Percentiles rank a stretch among this genome's conserved stretches.
Evolutionary conservation across 2,888 invertebrate genomes (phyloP).

Genomic region (Tolmerus cingulatus): DNA sequence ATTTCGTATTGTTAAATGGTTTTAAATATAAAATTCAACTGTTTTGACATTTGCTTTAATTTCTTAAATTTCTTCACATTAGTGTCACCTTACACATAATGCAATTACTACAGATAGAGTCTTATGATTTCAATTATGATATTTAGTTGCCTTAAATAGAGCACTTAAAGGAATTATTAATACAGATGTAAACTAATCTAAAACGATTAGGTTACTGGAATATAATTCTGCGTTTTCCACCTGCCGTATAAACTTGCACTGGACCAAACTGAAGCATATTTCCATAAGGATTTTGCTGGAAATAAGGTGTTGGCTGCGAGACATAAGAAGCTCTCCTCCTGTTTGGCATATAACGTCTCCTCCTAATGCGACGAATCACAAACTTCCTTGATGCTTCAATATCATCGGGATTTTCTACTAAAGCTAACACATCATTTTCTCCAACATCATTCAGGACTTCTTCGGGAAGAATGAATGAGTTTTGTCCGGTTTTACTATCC

Average conservation of each 20-base stretch:
- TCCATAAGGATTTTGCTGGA: background rate
- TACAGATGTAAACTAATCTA: constrained; percentile 13
- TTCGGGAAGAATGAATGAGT: background rate
- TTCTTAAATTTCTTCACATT: background rate
- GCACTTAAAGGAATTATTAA: background rate
- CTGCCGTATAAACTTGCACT: background rate
- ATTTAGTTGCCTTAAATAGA: background rate
- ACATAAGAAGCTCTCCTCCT: background rate
- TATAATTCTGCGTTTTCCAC: background rate
- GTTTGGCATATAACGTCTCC: background rate
- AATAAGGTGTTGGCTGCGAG: background rate
- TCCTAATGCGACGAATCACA: background rate
- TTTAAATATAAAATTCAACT: background rate
- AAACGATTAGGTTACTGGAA: constrained; percentile 18
- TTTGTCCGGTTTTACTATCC: constrained; percentile 3
- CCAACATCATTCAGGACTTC: background rate
- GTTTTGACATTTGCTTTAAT: background rate
- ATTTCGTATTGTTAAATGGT: background rate
- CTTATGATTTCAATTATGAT: background rate
- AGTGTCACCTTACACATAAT: background rate
- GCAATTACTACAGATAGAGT: background rate
- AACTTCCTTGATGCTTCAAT: background rate
- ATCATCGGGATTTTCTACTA: constrained; percentile 3
- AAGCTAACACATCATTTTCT: background rate
- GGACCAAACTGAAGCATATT: background rate